phyloP scores from a whole-genome alignment of 2,113 vertebrate species.

The Ictalurus punctatus region DNA sequence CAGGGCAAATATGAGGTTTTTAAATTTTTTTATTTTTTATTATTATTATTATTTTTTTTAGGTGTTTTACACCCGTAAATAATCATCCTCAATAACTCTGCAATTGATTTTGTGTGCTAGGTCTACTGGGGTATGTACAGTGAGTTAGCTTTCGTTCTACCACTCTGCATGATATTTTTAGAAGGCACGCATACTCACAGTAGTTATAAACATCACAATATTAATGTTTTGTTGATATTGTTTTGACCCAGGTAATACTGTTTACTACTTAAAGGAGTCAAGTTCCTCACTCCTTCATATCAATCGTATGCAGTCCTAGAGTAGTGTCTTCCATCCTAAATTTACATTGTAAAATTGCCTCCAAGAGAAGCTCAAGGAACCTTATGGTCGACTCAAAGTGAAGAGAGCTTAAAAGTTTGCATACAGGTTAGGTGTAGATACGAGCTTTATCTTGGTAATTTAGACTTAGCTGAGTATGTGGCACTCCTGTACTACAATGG shows the following conservation, averaged over 20 bases:
- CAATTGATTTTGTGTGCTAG: neutral
- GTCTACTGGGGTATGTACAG: neutral
- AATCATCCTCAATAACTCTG: neutral
- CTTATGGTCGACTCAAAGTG: neutral
- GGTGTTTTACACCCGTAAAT: neutral
- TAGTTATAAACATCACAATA: neutral
- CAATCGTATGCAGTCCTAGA: neutral
- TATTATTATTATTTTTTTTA: neutral
- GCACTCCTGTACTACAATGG: neutral
- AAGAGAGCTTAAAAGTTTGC: neutral
- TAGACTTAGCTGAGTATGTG: neutral
- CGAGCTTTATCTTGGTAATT: neutral
- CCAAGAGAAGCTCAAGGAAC: neutral
- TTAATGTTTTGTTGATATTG: neutral
- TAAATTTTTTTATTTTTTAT: neutral
- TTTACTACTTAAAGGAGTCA: neutral
- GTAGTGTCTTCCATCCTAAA: neutral
- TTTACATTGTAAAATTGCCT: constrained; percentile 16
- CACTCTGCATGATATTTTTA: neutral
- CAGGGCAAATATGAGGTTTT: neutral
- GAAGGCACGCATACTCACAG: neutral
- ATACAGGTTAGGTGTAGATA: neutral
- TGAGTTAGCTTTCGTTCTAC: neutral
- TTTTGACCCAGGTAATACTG: neutral
- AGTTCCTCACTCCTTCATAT: neutral